phyloP scores from a whole-genome alignment of 2,888 invertebrate genomes.

The Calliphora vomitoria region DNA sequence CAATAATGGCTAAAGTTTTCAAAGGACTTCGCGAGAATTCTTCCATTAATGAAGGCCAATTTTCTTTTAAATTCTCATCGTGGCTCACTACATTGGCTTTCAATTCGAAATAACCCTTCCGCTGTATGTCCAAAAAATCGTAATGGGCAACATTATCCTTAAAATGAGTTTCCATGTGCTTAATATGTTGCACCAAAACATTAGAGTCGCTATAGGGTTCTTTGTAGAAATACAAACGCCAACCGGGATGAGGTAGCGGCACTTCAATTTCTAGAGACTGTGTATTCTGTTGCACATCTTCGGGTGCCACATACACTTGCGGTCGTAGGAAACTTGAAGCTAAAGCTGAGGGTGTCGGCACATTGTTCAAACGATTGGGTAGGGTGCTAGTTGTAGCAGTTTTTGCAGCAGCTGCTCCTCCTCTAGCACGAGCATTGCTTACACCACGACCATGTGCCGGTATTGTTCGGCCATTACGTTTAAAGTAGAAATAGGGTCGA shows the following conservation, averaged over 20 bases:
- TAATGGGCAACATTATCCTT: constrained; percentile 77
- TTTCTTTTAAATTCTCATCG: constrained; percentile 86
- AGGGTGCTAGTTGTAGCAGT: not conserved
- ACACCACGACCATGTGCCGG: constrained; percentile 76
- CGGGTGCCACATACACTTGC: constrained; percentile 78
- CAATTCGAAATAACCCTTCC: constrained; percentile 82
- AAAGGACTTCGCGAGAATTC: constrained; percentile 89
- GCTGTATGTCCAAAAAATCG: constrained; percentile 75
- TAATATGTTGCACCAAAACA: constrained; percentile 85
- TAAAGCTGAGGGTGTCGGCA: constrained; percentile 33
- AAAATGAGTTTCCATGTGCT: constrained; percentile 86
- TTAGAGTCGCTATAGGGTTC: constrained; percentile 86
- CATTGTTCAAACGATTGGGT: constrained; percentile 28
- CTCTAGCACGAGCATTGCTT: constrained; percentile 5
- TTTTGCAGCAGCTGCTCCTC: constrained; percentile 15
- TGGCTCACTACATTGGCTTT: constrained; percentile 86
- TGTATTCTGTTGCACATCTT: constrained; percentile 76
- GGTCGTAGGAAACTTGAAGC: constrained; percentile 78
- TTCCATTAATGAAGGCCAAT: constrained; percentile 88
- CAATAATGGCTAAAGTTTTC: constrained; percentile 88
- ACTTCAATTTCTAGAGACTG: constrained; percentile 78
- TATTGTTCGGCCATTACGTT: constrained; percentile 80
- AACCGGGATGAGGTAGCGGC: constrained; percentile 87
- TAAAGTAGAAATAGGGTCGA: constrained; percentile 81
- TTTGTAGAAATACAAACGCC: constrained; percentile 92